Base-by-base conservation (phyloP, 1,140 invertebrate species). In the Cecropterus lyciades region DNA sequence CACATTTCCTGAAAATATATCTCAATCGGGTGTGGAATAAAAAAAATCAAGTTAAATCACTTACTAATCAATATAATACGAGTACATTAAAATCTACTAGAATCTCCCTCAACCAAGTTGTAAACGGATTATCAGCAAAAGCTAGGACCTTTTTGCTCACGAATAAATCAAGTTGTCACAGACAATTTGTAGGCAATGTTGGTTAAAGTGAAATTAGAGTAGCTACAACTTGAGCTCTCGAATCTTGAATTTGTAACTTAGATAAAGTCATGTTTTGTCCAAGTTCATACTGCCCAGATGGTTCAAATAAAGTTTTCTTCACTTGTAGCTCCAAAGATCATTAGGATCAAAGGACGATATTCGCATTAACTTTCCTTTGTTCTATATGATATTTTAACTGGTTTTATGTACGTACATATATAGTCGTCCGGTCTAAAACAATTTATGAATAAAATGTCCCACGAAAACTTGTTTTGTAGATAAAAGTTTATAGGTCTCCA, bases 91-190 rank as follows among this genome's bases (percentile, higher is more conserved):
- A 40, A 40, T 40, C 37, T 40, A n/a, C 10, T 40, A n/a, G n/a
- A 40, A 40, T 40, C 20, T 24, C 20, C 11, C 37, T 40, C n/a
- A 40, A 40, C 37, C 42, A 45, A 57, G n/a, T 57, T 57, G 42
- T 57, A 27, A 57, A 45, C 55, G 42, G 55, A 57, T 57, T 57
- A 57, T 57, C 55, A 57, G 42, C 37, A n/a, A n/a, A 20, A 43
- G 37, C 53, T 9, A 24, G 11, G 55, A 11, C 53, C 55, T 57
- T 57, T 57, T 57, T 42, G 40, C 55, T 57, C 55, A 37, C 37
- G 53, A 45, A 57, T 57, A 57, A 57, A 57, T 57, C 55, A 57
- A 57, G 17, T 57, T 57, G 55, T 57, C 55, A 57, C 55, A 45
- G 55, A 57, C 42, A 45, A 57, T 57, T 57, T 57, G 55, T 57